Conservation (phyloP, 2,888 invertebrate species). For the Mesorhabditis belari region DNA sequence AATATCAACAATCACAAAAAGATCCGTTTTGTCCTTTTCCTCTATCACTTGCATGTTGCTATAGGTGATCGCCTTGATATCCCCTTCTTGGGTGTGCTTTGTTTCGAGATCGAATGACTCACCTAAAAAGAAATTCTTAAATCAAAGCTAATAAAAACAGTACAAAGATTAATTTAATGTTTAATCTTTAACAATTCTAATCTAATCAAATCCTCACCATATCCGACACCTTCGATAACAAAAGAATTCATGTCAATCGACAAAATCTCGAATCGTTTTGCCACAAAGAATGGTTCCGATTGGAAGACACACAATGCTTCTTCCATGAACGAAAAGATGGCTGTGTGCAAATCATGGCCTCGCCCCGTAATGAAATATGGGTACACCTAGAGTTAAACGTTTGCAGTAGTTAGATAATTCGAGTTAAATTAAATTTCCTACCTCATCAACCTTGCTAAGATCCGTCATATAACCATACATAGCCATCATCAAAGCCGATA, state of each 20-base stretch:
- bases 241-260: conserved; percentile 14
- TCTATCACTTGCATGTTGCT: conserved; percentile 87
- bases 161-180: too few relatives aligned
- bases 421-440: neutral
- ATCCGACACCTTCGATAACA: conserved; percentile 3
- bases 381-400: conserved; percentile 56
- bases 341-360: conserved; percentile 76
- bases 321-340: conserved; percentile 86
- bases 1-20: conserved; percentile 96
- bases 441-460: conserved; percentile 63
- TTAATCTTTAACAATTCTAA: too few relatives aligned
- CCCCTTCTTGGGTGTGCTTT: conserved; percentile 82
- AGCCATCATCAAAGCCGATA: conserved; percentile 67
- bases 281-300: conserved; percentile 61
- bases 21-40: conserved; percentile 62
- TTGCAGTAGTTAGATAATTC: too few relatives aligned
- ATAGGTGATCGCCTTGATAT: conserved; percentile 98
- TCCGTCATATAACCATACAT: conserved; percentile 93
- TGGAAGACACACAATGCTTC: conserved; percentile 81
- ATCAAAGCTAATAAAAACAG: conserved; percentile 8
- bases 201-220: neutral
- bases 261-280: conserved; percentile 38
- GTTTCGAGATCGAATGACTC: conserved; percentile 83
- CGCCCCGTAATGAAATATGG: conserved; percentile 76
- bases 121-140: too few relatives aligned